Evolutionary conservation across 2,113 vertebrate species (phyloP).

Genomic region (Phaethornis superciliosus): DNA sequence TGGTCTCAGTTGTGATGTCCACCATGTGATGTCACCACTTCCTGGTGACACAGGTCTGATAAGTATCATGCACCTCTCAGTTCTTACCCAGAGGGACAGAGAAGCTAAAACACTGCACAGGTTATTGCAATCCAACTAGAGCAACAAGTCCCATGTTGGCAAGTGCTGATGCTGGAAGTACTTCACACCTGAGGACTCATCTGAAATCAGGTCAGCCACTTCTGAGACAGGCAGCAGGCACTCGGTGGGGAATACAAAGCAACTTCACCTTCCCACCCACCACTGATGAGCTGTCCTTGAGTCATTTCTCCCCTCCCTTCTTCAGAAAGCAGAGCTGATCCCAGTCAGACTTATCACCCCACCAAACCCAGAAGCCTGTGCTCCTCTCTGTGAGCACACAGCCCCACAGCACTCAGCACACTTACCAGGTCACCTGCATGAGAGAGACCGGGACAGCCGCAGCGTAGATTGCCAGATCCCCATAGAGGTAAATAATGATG

Average conservation of each 20-base stretch:
- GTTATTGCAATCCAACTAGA: not conserved
- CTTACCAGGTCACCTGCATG: conserved; percentile 97
- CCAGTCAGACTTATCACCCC: not conserved
- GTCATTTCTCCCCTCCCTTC: not conserved
- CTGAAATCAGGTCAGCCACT: conserved; percentile 2
- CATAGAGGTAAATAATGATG: conserved; percentile 96
- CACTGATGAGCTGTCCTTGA: not conserved
- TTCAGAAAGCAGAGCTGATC: not conserved
- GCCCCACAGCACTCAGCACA: not conserved
- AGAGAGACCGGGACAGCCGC: conserved; percentile 94
- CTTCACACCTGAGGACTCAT: not conserved
- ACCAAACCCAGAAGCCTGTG: not conserved
- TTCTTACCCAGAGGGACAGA: not conserved
- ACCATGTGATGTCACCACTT: not conserved
- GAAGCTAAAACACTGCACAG: not conserved
- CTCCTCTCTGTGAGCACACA: not conserved
- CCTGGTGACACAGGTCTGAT: not conserved
- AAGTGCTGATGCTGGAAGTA: not conserved
- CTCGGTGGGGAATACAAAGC: not conserved
- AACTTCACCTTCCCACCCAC: not conserved
- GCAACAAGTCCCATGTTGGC: not conserved
- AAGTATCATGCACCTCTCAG: not conserved
- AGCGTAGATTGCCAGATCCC: conserved; percentile 97
- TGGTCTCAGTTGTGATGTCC: not conserved
- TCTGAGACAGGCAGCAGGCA: not conserved